Conservation (phyloP, 2,888 invertebrate genomes). For the Diaperis boleti region DNA sequence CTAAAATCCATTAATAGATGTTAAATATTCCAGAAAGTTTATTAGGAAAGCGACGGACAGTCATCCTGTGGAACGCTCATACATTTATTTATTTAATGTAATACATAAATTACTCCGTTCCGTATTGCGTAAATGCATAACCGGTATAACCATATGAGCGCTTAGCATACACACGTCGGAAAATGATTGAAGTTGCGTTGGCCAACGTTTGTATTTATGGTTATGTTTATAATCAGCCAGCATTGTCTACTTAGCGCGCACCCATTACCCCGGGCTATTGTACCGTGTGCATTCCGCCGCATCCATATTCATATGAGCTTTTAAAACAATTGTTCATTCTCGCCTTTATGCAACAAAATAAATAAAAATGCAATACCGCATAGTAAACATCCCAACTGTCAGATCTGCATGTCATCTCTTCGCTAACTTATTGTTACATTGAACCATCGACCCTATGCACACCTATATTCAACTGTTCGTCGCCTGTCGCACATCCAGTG, state of each 20-base stretch:
- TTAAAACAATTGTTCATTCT: constrained; percentile 65
- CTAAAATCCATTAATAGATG: constrained; percentile 58
- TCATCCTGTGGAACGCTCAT: constrained; percentile 53
- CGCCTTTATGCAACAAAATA: constrained; percentile 58
- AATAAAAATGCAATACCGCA: constrained; percentile 52
- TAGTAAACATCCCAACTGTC: constrained; percentile 43
- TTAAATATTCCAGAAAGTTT: constrained; percentile 61
- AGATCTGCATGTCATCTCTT: constrained; percentile 42
- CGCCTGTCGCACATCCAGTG: too few relatives aligned
- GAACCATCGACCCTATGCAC: constrained; percentile 18
- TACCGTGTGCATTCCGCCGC: constrained; percentile 61
- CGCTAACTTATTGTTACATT: constrained; percentile 39
- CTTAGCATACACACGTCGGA: constrained; percentile 58
- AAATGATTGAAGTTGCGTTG: constrained; percentile 64
- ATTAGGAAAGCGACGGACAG: constrained; percentile 54
- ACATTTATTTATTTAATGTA: constrained; percentile 63
- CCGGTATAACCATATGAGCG: constrained; percentile 50
- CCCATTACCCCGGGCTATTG: constrained; percentile 64
- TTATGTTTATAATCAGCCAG: constrained; percentile 65
- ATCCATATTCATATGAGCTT: constrained; percentile 66
- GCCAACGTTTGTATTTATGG: constrained; percentile 64
- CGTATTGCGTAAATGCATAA: constrained; percentile 59
- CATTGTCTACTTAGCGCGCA: constrained; percentile 65
- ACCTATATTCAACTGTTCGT: neutral
- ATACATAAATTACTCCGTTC: constrained; percentile 60